Base-by-base conservation (phyloP, 2,113 vertebrate genomes). In the Origma solitaria region DNA sequence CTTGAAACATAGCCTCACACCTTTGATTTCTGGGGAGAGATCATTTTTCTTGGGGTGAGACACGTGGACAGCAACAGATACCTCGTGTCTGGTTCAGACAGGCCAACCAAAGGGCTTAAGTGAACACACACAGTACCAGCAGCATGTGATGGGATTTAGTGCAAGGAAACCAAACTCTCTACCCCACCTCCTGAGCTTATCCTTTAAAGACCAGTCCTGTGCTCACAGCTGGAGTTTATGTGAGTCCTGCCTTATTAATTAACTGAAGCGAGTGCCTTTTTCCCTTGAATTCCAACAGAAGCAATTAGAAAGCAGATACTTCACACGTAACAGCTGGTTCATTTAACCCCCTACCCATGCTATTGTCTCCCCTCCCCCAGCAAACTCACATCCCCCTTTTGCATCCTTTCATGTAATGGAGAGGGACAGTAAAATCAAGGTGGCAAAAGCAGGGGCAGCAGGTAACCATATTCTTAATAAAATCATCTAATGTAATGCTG, bases 221-320 rank as follows among this genome's bases (percentile, higher is more conserved):
- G 95, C 93, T 94, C 97, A 95, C 97, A 97, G 97, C 97, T 97
- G 97, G 97, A 95, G 94, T 93, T 96, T 96, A 92, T 96, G 92
- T 84, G 95, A 95, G 95, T 92, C 95, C 92, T 96, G 96, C 93
- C 96, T 97, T 96, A 97, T 97, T 97, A 97, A 95, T 96, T 97
- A 97, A 96, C 92, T 96, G 92, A 95, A 96, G 93, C 90, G 88
- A 92, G 89, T 88, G 86, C 88, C 57, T 93, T 90, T 92, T 37
- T 0, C 65, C 61, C 61, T 65, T 45, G n/a, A 94, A 97, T 96
- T 96, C 95, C 96, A 93, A 84, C 90, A 96, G 88, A 95, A 92
- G 82, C 92, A 96, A 96, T 97, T 96, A 96, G 95, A 97, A 97
- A 97, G 88, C 90, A 97, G 95, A 97, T 96, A 94, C 92, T 92